Conservation (phyloP, 2,113 vertebrate species). For the Amazona vittata region DNA sequence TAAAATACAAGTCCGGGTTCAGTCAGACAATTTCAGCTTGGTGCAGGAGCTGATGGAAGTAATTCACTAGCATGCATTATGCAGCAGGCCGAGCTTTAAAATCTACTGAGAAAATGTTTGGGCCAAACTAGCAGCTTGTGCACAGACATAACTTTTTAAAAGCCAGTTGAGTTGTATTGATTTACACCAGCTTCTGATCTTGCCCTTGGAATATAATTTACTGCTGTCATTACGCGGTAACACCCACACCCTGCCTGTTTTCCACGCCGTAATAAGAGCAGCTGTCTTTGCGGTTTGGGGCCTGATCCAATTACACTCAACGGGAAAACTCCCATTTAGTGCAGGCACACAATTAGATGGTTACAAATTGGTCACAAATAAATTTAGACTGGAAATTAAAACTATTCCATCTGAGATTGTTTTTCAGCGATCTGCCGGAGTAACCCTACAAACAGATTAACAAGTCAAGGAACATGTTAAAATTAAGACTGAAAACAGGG, state of each 20-base stretch:
- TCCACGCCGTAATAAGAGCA: slow-evolving; percentile 44
- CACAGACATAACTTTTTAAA: slow-evolving; percentile 46
- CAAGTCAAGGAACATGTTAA: neutral
- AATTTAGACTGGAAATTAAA: slow-evolving; percentile 70
- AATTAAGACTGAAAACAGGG: slow-evolving; percentile 14
- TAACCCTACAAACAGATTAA: neutral
- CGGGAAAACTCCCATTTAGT: slow-evolving; percentile 51
- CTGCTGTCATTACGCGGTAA: slow-evolving; percentile 48
- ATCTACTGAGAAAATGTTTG: slow-evolving; percentile 37
- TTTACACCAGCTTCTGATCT: slow-evolving; percentile 62
- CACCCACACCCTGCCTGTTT: slow-evolving; percentile 47
- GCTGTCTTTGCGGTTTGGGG: slow-evolving; percentile 57
- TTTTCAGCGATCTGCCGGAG: neutral
- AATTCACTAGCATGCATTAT: neutral
- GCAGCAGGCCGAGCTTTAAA: slow-evolving; percentile 22
- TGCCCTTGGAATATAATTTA: slow-evolving; percentile 68
- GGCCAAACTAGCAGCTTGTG: slow-evolving; percentile 37
- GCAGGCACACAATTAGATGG: slow-evolving; percentile 45
- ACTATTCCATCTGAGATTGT: slow-evolving; percentile 41
- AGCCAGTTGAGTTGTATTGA: slow-evolving; percentile 49
- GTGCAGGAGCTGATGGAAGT: neutral
- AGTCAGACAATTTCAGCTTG: neutral
- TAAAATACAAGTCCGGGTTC: neutral
- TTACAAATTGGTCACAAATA: slow-evolving; percentile 65
- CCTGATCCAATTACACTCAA: slow-evolving; percentile 64